phyloP scores from a whole-genome alignment of 2,888 invertebrate genomes.

The Galeopsomyia nigrocyanea region DNA sequence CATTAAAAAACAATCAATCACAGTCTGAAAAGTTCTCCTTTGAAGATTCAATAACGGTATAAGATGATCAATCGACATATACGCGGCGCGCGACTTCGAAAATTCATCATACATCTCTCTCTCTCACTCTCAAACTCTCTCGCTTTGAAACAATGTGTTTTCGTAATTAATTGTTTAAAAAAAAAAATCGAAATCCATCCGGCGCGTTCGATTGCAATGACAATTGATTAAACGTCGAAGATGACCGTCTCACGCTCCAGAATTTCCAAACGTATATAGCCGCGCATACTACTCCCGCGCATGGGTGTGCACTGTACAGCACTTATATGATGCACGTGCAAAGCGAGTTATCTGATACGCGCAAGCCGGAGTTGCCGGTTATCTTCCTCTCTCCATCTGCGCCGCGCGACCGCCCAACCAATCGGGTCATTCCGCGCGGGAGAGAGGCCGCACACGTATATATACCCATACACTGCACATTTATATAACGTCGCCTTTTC shows the following conservation, averaged over 20 bases:
- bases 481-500: too few species aligned
- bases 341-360: slow-evolving; percentile 61
- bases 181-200: too few species aligned
- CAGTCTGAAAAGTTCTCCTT: slow-evolving; percentile 28
- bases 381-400: slow-evolving; percentile 59
- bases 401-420: slow-evolving; percentile 49
- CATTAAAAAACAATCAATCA: slow-evolving; percentile 44
- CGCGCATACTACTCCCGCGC: too few species aligned
- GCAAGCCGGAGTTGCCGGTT: slow-evolving; percentile 49
- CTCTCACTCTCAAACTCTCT: slow-evolving; percentile 5
- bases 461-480: too few species aligned
- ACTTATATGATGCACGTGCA: too few species aligned
- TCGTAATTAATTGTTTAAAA: too few species aligned
- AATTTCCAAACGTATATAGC: slow-evolving; percentile 51
- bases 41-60: slow-evolving; percentile 40
- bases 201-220: too few species aligned
- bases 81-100: slow-evolving; percentile 1
- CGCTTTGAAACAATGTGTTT: not conserved
- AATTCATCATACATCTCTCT: slow-evolving; percentile 3
- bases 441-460: not conserved
- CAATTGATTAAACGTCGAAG: too few species aligned
- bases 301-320: too few species aligned
- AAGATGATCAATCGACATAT: slow-evolving; percentile 40
- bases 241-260: too few species aligned
- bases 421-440: slow-evolving; percentile 54